phyloP scores from a whole-genome alignment of 2,797 vertebrate genomes.

The Rhincodon typus region DNA sequence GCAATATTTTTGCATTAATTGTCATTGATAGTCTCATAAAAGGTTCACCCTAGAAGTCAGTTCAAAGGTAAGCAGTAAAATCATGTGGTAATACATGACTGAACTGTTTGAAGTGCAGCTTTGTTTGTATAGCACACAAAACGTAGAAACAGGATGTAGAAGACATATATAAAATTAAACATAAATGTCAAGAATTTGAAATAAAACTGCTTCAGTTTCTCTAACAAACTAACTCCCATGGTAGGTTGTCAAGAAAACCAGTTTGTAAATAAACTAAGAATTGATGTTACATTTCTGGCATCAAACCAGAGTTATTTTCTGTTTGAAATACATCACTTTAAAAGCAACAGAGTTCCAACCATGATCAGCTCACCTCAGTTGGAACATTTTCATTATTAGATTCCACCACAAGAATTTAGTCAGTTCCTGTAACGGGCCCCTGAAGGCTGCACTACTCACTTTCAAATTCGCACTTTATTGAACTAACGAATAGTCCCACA shows the following conservation, averaged over 20 bases:
- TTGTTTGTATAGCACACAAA: neutral
- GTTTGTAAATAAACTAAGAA: neutral
- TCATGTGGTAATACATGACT: neutral
- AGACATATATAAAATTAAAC: neutral
- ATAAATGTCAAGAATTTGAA: neutral
- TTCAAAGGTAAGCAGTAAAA: conserved; percentile 30
- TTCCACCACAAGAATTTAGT: neutral
- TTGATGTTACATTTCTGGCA: neutral
- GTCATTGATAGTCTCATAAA: conserved; percentile 32
- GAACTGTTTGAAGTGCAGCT: neutral
- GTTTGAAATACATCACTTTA: neutral
- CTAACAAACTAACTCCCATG: neutral
- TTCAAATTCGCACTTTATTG: neutral
- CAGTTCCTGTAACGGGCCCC: neutral
- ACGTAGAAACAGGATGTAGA: neutral
- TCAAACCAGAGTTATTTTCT: neutral
- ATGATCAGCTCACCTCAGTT: neutral
- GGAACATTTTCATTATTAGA: conserved; percentile 11
- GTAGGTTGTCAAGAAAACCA: neutral
- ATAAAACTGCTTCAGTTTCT: neutral
- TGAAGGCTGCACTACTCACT: neutral
- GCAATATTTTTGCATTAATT: conserved; percentile 33
- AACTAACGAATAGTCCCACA: neutral
- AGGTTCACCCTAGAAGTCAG: conserved; percentile 30
- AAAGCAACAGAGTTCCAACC: neutral